Evolutionary conservation across 2,113 vertebrate genomes (phyloP), one percentile per base, ranked within the genome.

Genomic region (Sminthopsis crassicaudata): DNA sequence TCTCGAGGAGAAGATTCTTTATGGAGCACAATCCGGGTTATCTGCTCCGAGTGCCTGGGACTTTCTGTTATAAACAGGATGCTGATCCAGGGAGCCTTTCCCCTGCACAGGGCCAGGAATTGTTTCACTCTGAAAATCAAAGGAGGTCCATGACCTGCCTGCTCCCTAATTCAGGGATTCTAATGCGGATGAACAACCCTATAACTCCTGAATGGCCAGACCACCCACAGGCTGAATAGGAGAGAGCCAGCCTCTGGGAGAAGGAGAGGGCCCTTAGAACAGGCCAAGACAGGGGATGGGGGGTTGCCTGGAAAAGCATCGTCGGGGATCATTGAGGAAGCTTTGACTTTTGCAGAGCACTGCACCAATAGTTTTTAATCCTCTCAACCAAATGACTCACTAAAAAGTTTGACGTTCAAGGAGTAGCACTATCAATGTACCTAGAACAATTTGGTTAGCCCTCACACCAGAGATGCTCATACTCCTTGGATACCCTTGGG

Each of bases 41-140:
- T 97, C 96, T 97, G 84, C 96, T 19, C 26, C 67, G 4, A 2
- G 14, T 8, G 67, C 36, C 36, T 42, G 67, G 36, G 67, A 36
- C 96, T 96, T 97, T 96, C 97, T 96, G 94, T 94, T 96, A 25
- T 95, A 97, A 97, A 95, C 96, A 98, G 95, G 36, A 92, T 94
- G 53, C 60, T 48, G 92, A 90, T 89, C 91, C 95, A 1, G 94
- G 93, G 95, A 96, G 95, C 96, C 96, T 96, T 76, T 42, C 6
- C n/a, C 42, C 67, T 76, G 60, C 27, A 2, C 67, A 22, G 14
- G 16, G 67, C 67, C 97, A 96, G 97, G 48, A 92, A 27, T 76
- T 91, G 95, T 92, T 94, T 95, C 92, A 14, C 60, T 90, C 90
- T 92, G 42, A 24, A 90, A 55, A 50, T 95, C 91, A 36, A 8